phyloP scores from a whole-genome alignment of 2,797 vertebrate species.

The Pterois miles region DNA sequence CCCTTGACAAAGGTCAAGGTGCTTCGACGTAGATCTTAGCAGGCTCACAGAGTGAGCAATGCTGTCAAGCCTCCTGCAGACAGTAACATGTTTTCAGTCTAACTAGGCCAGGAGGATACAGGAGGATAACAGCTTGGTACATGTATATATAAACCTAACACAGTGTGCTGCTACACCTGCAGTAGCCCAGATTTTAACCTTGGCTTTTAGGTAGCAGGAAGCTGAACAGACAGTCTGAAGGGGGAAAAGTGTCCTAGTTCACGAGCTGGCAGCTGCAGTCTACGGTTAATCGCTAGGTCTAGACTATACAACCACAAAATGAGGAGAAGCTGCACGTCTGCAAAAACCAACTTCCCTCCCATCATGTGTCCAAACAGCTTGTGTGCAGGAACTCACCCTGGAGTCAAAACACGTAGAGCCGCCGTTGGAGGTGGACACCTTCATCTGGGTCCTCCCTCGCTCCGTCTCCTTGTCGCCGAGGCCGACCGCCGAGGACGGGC shows the following conservation, averaged over 20 bases:
- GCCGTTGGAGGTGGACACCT: conserved; percentile 94
- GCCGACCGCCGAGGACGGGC: conserved; percentile 69
- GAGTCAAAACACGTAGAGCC: conserved; percentile 89
- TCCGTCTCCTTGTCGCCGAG: conserved; percentile 59
- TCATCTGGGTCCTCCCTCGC: conserved; percentile 79
- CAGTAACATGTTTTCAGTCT: background rate
- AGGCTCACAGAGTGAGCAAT: background rate
- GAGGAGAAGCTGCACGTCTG: background rate
- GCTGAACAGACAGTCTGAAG: background rate
- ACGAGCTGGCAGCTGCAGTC: background rate
- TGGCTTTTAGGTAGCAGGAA: conserved; percentile 10
- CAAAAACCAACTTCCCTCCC: background rate
- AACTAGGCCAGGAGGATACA: conserved; percentile 41
- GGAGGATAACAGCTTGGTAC: background rate
- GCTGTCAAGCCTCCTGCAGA: conserved; percentile 4
- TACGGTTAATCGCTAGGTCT: fast-evolving
- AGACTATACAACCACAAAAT: background rate
- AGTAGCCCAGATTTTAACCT: conserved; percentile 59
- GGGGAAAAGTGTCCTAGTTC: conserved; percentile 1
- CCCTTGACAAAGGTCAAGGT: background rate
- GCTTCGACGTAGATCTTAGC: background rate
- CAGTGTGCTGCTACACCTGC: conserved; percentile 35
- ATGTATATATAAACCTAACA: background rate
- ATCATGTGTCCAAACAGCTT: too few species aligned
- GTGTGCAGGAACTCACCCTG: conserved; percentile 82